phyloP scores from a whole-genome alignment of 2,113 vertebrate species.

The Ranitomeya variabilis region DNA sequence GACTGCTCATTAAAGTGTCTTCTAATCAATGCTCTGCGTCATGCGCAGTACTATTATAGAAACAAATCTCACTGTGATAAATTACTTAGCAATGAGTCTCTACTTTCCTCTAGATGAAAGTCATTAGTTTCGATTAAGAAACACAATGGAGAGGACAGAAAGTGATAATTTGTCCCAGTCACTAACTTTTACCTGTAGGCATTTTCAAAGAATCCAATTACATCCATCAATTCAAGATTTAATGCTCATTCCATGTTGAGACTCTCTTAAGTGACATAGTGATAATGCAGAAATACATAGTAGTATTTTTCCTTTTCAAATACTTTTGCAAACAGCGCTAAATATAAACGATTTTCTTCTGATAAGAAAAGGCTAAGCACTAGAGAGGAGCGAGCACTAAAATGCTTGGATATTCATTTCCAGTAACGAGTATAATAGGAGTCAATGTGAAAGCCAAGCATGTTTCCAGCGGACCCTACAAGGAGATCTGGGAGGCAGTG shows the following conservation, averaged over 20 bases:
- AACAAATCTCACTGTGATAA: constrained; percentile 52
- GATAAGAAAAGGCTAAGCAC: too few species aligned
- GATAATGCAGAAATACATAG: not conserved
- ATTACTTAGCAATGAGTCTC: constrained; percentile 55
- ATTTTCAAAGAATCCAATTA: constrained; percentile 54
- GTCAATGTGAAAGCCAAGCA: too few species aligned
- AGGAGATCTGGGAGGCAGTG: too few species aligned
- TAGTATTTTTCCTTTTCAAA: not conserved
- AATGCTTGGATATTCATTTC: too few species aligned
- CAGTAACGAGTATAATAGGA: too few species aligned
- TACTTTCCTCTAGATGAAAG: constrained; percentile 62
- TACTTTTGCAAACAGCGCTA: not conserved
- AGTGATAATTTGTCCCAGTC: constrained; percentile 55
- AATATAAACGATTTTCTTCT: too few species aligned
- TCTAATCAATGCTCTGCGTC: constrained; percentile 19
- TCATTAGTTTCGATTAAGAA: constrained; percentile 61
- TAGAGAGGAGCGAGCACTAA: too few species aligned
- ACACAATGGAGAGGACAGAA: constrained; percentile 59
- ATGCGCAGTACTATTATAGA: constrained; percentile 36
- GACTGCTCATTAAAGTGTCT: constrained; percentile 56
- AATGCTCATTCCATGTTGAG: not conserved
- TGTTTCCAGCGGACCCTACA: too few species aligned
- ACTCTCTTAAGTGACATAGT: not conserved
- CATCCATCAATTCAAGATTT: constrained; percentile 25
- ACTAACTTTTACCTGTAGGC: constrained; percentile 59